Base-by-base conservation (phyloP, 2,888 invertebrate species). In the Lysandra bellargus region DNA sequence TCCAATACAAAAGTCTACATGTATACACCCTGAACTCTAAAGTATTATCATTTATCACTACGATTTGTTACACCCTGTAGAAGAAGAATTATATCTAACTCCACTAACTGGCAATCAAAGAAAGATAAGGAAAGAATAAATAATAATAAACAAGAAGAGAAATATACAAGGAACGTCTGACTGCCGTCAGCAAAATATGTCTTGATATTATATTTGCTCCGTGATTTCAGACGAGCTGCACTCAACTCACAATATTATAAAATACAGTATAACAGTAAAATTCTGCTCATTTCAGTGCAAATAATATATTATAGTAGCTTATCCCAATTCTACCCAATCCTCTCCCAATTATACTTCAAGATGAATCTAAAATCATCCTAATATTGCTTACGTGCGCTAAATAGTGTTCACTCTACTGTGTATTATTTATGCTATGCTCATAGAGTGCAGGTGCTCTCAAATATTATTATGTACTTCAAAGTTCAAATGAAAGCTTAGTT, bases 401-500 rank as follows among this genome's bases (percentile, higher is more conserved):
- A 44, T 9, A 44, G 49, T 49, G 9, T 1, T 12, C 1, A 17
- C 1, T 17, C 17, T 57, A 57, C 57, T 57, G 57, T 57, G 17
- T 57, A 57, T 57, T 17, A 17, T 17, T 14, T 53, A 53, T 14
- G 14, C 14, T 53, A 57, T 57, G 57, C 4, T 57, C 17, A 1
- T 0, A 57, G 64, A 3, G 64, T 64, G 33, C 69, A 69, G 33
- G 69, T 69, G 69, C 69, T 69, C 69, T 33, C 69, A 69, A 69
- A 69, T 69, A 69, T 69, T 69, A 69, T 69, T 33, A 69, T 33
- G 33, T 33, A 69, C 69, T 69, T 69, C 14, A 69, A 69, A 69
- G 33, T 69, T 69, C 69, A 33, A 37, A 33, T 69, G 69, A 33
- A 64, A 69, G 69, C 69, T 69, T 69, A 69, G 69, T 69, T 69